Evolutionary conservation across 2,113 vertebrate species (phyloP).

Genomic region (Pyxicephalus adspersus): DNA sequence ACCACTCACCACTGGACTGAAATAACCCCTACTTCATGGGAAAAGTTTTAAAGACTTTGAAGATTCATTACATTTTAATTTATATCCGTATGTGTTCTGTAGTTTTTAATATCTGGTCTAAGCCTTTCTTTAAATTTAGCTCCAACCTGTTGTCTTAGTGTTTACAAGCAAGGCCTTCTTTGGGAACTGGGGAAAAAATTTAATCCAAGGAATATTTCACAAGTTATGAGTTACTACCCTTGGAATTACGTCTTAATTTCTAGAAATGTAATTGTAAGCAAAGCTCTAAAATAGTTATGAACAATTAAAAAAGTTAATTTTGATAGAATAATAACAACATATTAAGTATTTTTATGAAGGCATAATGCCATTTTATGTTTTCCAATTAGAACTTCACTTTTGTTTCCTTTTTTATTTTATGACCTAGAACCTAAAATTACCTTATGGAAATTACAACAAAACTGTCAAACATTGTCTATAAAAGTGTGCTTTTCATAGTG

Average conservation of each 20-base stretch:
- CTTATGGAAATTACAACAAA: not conserved
- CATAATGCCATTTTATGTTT: constrained; percentile 18
- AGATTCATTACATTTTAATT: too few species aligned
- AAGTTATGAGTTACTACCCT: too few species aligned
- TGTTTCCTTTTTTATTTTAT: not conserved
- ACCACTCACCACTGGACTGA: too few species aligned
- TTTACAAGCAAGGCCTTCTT: too few species aligned
- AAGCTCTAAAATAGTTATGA: not conserved
- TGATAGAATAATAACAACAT: not conserved
- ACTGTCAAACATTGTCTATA: not conserved
- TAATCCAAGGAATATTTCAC: too few species aligned
- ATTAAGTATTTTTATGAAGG: constrained; percentile 15
- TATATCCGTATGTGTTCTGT: too few species aligned
- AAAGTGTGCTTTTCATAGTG: constrained; percentile 10
- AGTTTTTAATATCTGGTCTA: too few species aligned
- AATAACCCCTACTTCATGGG: too few species aligned
- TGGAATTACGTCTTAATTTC: not conserved
- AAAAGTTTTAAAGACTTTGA: too few species aligned
- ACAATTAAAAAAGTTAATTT: not conserved
- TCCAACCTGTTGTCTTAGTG: too few species aligned
- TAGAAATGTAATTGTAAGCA: not conserved
- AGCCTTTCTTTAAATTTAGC: too few species aligned
- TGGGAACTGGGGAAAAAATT: too few species aligned
- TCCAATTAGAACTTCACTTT: not conserved
- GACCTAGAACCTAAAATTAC: not conserved